A percentile compares a stretch with the other conserved stretches of the same genome.
Conservation (phyloP, 2,113 vertebrate genomes). For the Chroicocephalus ridibundus region DNA sequence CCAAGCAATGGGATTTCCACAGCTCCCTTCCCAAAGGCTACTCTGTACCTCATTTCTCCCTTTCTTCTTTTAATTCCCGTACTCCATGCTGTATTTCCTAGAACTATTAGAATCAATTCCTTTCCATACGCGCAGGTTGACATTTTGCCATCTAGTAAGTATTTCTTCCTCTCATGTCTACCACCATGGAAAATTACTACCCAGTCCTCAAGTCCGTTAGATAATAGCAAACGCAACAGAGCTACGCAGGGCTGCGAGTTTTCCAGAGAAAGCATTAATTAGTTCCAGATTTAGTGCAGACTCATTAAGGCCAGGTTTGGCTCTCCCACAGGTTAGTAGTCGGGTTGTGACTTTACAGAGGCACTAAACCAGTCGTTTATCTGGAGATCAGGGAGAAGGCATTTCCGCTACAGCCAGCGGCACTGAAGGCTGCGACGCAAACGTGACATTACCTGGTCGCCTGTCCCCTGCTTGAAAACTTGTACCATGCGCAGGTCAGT, state of each 20-base stretch:
- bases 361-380: accelerated
- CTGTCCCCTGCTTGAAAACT: background rate
- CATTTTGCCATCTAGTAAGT: background rate
- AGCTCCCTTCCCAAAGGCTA: background rate
- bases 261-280: background rate
- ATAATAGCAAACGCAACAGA: background rate
- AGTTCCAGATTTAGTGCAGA: accelerated
- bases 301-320: background rate
- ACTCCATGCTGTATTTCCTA: background rate
- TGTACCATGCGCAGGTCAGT: accelerated
- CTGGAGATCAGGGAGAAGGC: accelerated
- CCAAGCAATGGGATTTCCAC: background rate
- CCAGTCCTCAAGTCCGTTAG: background rate
- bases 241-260: accelerated
- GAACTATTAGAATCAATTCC: background rate
- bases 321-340: background rate
- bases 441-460: accelerated
- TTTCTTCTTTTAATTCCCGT: background rate
- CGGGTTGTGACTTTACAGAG: accelerated
- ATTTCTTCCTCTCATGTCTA: background rate
- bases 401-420: background rate
- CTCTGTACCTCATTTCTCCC: background rate
- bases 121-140: background rate
- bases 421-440: background rate
- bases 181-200: background rate